These are phyloP conservation scores for Leptoteleia sp. DNA, from an alignment of 1,140 invertebrate genomes.

Conservation along the genomic window DNA sequence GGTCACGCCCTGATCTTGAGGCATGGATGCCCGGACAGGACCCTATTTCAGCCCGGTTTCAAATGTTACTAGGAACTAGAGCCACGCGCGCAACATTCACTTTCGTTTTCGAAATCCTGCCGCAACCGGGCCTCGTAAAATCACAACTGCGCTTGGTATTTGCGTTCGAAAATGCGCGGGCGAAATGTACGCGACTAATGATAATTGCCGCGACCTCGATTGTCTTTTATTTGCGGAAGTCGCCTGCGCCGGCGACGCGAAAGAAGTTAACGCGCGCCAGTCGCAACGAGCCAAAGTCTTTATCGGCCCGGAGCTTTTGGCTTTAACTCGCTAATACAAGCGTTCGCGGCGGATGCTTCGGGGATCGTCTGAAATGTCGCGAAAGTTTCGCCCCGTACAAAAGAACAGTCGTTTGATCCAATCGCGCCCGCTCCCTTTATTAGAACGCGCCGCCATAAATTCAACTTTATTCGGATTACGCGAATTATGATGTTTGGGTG, in stretches of 20 bases:
- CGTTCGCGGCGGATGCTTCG: conserved; percentile 51
- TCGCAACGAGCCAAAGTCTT: conserved; percentile 58
- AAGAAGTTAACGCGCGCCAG: conserved; percentile 72
- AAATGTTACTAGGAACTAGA: too few relatives aligned
- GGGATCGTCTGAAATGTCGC: conserved; percentile 32
- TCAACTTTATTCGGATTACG: conserved; percentile 25
- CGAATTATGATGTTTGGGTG: conserved; percentile 17
- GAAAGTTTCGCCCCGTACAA: conserved; percentile 33
- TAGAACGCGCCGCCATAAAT: conserved; percentile 31
- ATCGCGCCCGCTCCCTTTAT: conserved; percentile 30
- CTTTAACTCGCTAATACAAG: conserved; percentile 69
- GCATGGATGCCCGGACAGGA: too few relatives aligned
- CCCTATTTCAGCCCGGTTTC: too few relatives aligned
- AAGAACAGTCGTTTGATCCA: conserved; percentile 48
- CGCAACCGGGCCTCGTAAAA: too few relatives aligned
- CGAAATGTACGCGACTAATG: conserved; percentile 74
- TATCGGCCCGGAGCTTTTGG: conserved; percentile 62
- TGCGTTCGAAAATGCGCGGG: too few relatives aligned
- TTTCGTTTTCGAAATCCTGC: too few relatives aligned
- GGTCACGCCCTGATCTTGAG: too few relatives aligned
- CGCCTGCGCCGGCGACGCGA: conserved; percentile 66
- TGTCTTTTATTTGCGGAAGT: conserved; percentile 72
- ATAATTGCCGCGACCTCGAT: conserved; percentile 73
- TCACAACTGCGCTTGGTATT: too few relatives aligned
- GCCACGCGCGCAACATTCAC: too few relatives aligned